A percentile compares a stretch with the other conserved stretches of the same genome.
Evolutionary conservation across 2,888 invertebrate genomes (phyloP).

Genomic region (Drosophila nr. perissopoda): DNA sequence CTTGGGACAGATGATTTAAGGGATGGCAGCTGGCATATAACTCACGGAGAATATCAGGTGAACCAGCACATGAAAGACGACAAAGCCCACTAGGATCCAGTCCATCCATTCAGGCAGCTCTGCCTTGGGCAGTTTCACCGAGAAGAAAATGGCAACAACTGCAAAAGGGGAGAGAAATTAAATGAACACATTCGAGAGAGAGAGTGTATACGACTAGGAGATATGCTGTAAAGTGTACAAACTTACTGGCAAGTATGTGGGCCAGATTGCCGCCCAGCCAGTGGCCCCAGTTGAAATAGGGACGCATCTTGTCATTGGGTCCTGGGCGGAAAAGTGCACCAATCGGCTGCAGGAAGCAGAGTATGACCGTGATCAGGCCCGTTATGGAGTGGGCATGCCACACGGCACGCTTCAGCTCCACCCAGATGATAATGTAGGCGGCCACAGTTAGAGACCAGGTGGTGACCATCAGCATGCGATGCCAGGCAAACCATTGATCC

Average conservation of each 20-base stretch:
- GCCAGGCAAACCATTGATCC: conserved; percentile 97
- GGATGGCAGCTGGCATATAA: conserved; percentile 24
- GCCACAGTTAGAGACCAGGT: conserved; percentile 92
- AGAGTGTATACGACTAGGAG: not conserved
- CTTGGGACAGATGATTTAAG: conserved; percentile 44
- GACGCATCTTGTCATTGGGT: conserved; percentile 91
- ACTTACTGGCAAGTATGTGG: conserved; percentile 94
- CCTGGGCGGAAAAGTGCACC: conserved; percentile 94
- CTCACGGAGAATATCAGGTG: conserved; percentile 94
- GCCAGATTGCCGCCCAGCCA: conserved; percentile 95
- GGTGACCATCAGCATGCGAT: conserved; percentile 92
- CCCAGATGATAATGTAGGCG: conserved; percentile 92
- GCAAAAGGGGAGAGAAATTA: conserved; percentile 70
- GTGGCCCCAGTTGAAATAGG: conserved; percentile 96
- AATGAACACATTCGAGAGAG: not conserved
- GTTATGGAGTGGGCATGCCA: conserved; percentile 93
- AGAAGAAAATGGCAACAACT: conserved; percentile 98
- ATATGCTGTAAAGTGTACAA: not conserved
- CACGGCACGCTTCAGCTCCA: conserved; percentile 91
- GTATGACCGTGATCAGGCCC: conserved; percentile 90
- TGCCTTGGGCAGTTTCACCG: conserved; percentile 93
- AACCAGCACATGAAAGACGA: conserved; percentile 94
- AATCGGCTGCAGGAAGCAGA: conserved; percentile 94
- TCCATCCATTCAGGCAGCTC: conserved; percentile 94
- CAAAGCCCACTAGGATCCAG: conserved; percentile 95